phyloP scores from a whole-genome alignment of 2,113 vertebrate species.

The Myxocyprinus asiaticus region DNA sequence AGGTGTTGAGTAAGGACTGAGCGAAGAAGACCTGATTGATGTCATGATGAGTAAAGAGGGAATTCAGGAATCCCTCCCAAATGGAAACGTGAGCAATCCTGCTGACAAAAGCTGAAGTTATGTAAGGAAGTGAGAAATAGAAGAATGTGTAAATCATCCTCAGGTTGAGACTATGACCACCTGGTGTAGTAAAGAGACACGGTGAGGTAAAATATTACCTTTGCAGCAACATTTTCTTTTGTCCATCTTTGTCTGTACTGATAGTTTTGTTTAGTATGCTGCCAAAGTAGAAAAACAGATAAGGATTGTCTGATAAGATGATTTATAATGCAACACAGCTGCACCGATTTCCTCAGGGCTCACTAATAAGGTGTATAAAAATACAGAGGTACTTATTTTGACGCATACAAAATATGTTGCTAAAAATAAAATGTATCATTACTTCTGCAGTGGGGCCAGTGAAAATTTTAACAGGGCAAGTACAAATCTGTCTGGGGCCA shows the following conservation, averaged over 20 bases:
- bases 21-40: neutral
- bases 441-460: no score
- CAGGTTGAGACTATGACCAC: neutral
- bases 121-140: neutral
- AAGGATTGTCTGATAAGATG: neutral
- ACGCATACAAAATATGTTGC: no score
- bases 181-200: constrained; percentile 9
- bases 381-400: no score
- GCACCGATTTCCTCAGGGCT: no score
- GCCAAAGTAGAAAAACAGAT: neutral
- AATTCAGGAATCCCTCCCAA: neutral
- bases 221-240: neutral
- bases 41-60: constrained; percentile 1
- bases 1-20: neutral
- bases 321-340: neutral
- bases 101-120: neutral
- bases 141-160: constrained; percentile 33
- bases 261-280: neutral
- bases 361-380: no score
- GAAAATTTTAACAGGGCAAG: no score
- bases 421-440: no score
- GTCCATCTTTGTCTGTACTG: neutral
- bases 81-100: neutral
- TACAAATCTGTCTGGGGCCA: no score
- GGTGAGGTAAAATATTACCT: neutral